Evolutionary conservation across 2,888 invertebrate species (phyloP), one percentile per base, ranked within the genome.

Genomic region (Physocephala rufipes): DNA sequence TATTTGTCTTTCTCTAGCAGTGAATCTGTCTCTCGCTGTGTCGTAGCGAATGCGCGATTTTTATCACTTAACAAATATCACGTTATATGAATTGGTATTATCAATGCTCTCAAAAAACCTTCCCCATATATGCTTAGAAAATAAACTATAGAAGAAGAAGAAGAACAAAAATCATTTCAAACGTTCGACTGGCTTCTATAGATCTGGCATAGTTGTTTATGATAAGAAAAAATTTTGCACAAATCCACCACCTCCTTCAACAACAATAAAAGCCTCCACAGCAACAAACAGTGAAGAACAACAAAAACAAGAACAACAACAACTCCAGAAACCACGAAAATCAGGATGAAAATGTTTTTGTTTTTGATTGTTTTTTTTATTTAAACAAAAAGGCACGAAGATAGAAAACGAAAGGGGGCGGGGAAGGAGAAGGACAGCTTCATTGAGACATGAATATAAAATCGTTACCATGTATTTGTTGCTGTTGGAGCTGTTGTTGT

Each of bases 41-140:
- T 43, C 26, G 51, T n/a, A 51, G 55, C 67, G 67, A 67, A 58
- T 62, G 58, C 24, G 73, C 77, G 81, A 81, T 81, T 78, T 78
- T 82, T 82, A 81, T 81, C 81, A 81, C 77, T 81, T 79, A 74
- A 68, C 70, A 74, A 74, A 81, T 81, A 82, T 80, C 82, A 81
- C 82, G 81, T 79, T 80, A 77, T 80, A 80, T 79, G 82, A 78
- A 47, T 68, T 68, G 68, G 68, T 49, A 49, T 68, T 68, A 62
- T 62, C 61, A 61, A 51, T 68, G 51, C 30, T 36, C 21, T 30
- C 21, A 15, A 51, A 49, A 47, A 53, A 51, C 15, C 51, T 28
- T 26, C 13, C n/a, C n/a, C 3, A 65, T n/a, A 64, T 55, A n/a
- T 15, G 3, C 26, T 24, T 49, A 26, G 12, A 58, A 7, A 28